Evolutionary conservation across 2,888 invertebrate genomes (phyloP).

Genomic region (Chalcis sispes): DNA sequence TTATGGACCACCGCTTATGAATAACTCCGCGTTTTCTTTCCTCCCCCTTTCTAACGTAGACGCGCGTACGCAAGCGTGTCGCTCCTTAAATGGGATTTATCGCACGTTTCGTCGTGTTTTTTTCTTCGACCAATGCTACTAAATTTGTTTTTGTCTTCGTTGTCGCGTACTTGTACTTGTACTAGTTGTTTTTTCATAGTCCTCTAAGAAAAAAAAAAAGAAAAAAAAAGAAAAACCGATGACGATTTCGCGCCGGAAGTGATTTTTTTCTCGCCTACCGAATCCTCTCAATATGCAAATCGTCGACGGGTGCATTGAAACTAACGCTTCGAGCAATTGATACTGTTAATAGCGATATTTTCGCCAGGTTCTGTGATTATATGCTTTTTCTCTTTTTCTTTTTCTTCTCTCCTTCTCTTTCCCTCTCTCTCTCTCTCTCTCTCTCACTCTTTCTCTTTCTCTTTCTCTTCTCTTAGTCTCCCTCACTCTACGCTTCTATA

Average conservation of each 20-base stretch:
- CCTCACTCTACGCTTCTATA: slow-evolving; percentile 10
- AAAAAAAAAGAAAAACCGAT: too few species aligned
- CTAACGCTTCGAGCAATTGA: not conserved
- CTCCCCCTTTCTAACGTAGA: slow-evolving; percentile 1
- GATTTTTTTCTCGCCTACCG: slow-evolving; percentile 24
- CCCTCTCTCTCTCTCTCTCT: slow-evolving; percentile 7
- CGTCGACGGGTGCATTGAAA: not conserved
- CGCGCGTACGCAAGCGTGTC: slow-evolving; percentile 58
- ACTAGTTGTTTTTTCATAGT: not conserved
- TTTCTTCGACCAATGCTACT: too few species aligned
- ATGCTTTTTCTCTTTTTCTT: not conserved
- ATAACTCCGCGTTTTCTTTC: slow-evolving; percentile 68
- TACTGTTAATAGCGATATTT: not conserved
- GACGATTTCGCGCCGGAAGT: slow-evolving; percentile 7
- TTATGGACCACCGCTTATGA: slow-evolving; percentile 74
- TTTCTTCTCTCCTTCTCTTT: not conserved
- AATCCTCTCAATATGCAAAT: slow-evolving; percentile 35
- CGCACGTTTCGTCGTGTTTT: too few species aligned
- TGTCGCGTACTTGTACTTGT: slow-evolving; percentile 50
- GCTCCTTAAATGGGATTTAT: slow-evolving; percentile 71
- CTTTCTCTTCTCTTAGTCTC: not conserved
- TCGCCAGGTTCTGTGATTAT: too few species aligned
- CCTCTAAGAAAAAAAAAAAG: too few species aligned
- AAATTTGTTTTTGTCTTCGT: too few species aligned
- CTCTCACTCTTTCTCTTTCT: too few species aligned